Evolutionary conservation across 2,888 invertebrate species (phyloP), one percentile per base, ranked within the genome.

Genomic region (Lumbricus terrestris): DNA sequence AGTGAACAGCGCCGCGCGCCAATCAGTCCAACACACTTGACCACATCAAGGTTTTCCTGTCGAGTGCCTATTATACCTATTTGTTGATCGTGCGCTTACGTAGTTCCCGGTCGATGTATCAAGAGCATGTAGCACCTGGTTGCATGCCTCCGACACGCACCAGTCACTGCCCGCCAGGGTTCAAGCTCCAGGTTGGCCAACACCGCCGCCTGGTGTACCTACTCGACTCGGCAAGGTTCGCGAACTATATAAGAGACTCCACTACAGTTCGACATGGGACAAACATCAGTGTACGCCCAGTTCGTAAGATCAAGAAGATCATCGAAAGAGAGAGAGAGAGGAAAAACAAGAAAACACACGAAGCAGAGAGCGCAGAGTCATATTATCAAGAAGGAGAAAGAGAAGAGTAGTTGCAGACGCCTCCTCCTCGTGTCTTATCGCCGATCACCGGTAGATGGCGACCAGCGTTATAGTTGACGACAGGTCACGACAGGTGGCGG

Each of bases 401-500:
- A 47, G 23, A 47, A 47, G 20, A 47, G 47, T 47, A 20, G n/a
- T 29, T 69, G 8, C 13, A 69, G 11, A 69, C 69, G 69, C 69
- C 69, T 69, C 69, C n/a, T 69, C 69, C 29, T 69, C 69, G 69
- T 69, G 2, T n/a, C 69, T 69, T 69, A 69, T 69, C 69, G 29
- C 16, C n/a, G n/a, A 6, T n/a, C 69, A 11, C 8, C 69, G n/a
- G 29, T n/a, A 69, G n/a, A 69, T 69, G 69, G 69, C 69, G 29
- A n/a, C 69, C 69, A 69, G 69, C n/a, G 69, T 69, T n/a, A n/a
- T 69, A 69, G 69, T 69, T n/a, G 69, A 69, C 69, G 69, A 69
- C 69, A 69, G 69, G n/a, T n/a, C 69, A n/a, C 69, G 69, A 15
- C 69, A 69, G 69, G 69, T 16, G 69, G 69, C 69, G n/a, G n/a